Percentiles rank a stretch among this genome's conserved stretches.
phyloP scores from a whole-genome alignment of 2,797 vertebrate species.

The Nannoperca australis region DNA sequence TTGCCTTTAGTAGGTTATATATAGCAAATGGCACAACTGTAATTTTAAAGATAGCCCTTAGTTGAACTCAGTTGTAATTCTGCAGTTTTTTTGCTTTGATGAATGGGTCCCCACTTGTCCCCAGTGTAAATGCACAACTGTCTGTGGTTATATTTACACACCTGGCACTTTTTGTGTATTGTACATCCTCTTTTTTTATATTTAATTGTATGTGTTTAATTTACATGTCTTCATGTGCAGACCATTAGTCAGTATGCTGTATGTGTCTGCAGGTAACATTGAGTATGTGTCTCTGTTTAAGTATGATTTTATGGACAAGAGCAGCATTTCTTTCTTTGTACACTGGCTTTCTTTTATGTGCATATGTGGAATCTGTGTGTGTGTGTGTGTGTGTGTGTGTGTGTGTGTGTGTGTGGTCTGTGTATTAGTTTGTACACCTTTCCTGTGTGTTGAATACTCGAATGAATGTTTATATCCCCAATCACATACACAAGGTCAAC shows the following conservation, averaged over 20 bases:
- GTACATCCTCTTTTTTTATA: not conserved
- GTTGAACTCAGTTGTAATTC: no score
- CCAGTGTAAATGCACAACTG: no score
- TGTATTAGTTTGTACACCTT: conserved; percentile 41
- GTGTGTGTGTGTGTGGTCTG: conserved; percentile 1
- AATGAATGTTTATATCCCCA: conserved; percentile 60
- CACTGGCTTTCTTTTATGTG: conserved; percentile 7
- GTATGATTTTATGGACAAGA: conserved; percentile 17
- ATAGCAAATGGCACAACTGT: no score
- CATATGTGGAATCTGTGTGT: not conserved
- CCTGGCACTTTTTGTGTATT: no score
- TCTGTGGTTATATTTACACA: no score
- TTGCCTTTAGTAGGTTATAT: no score
- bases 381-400: conserved; percentile 11
- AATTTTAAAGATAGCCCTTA: no score
- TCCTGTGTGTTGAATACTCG: conserved; percentile 53
- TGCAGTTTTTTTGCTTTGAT: no score
- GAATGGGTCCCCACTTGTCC: no score
- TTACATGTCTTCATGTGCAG: not conserved
- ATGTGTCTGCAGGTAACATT: not conserved
- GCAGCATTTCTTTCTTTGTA: conserved; percentile 25
- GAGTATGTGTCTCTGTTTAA: not conserved
- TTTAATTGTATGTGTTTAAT: not conserved
- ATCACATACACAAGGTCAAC: conserved; percentile 76
- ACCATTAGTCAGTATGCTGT: not conserved